These are phyloP conservation scores for Chrysochloris asiatica DNA, from an alignment of 2,113 vertebrate species.

Conservation along the genomic window DNA sequence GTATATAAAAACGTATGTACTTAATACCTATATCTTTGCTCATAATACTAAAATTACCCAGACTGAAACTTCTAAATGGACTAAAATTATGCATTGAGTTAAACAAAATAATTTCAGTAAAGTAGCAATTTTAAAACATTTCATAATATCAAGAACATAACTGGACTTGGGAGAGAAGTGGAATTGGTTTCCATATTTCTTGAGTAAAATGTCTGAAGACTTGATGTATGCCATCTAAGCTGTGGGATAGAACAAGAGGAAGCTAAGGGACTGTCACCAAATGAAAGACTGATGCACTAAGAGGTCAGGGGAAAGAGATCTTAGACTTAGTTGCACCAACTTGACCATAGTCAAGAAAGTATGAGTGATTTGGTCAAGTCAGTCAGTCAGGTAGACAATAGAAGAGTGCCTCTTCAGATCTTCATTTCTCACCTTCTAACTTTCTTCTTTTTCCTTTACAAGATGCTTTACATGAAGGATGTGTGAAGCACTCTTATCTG, in stretches of 20 bases:
- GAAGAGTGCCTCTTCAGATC: background rate
- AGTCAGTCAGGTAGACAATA: too few relatives aligned
- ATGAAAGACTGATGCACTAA: background rate
- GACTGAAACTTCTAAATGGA: background rate
- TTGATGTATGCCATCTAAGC: background rate
- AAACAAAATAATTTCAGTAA: background rate
- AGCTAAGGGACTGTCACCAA: background rate
- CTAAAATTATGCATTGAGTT: background rate
- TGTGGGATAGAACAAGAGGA: background rate
- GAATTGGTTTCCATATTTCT: background rate
- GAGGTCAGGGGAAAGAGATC: background rate
- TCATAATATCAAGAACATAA: background rate
- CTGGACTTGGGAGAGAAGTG: background rate
- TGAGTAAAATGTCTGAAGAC: background rate
- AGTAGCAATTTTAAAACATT: background rate
- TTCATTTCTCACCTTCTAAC: rapidly evolving
- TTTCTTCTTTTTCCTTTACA: background rate
- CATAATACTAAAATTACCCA: background rate
- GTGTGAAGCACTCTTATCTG: background rate
- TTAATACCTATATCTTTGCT: background rate
- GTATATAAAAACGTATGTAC: too few relatives aligned
- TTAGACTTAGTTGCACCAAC: background rate
- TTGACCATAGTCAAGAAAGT: rapidly evolving
- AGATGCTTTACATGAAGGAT: background rate
- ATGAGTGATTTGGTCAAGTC: background rate